Percentiles rank a stretch among this genome's conserved stretches.
Conservation (phyloP, 2,888 invertebrate species). For the Pandemis heparana region DNA sequence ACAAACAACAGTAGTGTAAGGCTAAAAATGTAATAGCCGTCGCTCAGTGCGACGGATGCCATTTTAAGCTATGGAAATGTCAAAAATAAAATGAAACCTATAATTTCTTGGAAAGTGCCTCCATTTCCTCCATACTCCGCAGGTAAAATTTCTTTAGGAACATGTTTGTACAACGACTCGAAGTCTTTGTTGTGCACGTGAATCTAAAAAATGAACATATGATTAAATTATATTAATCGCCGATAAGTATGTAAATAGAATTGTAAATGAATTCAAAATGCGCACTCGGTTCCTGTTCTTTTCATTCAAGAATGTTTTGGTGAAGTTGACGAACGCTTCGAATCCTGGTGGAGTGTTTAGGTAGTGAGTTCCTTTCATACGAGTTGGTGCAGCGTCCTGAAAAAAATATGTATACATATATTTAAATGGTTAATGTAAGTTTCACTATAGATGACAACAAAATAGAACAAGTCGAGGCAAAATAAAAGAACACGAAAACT, state of each 20-base stretch:
- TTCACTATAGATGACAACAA: too few species aligned
- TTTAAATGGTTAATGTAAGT: background rate
- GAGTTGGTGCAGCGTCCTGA: slow-evolving; percentile 83
- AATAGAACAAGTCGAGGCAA: too few species aligned
- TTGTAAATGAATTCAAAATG: slow-evolving; percentile 22
- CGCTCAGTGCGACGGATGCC: too few species aligned
- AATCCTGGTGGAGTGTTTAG: slow-evolving; percentile 79
- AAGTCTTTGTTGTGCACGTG: slow-evolving; percentile 76
- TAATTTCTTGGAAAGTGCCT: slow-evolving; percentile 76
- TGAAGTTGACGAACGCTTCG: slow-evolving; percentile 77
- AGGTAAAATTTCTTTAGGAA: slow-evolving; percentile 86
- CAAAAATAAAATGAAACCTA: slow-evolving; percentile 60
- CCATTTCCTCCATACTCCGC: slow-evolving; percentile 87
- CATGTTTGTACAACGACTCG: slow-evolving; percentile 80
- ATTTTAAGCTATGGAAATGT: background rate
- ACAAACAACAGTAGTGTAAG: background rate
- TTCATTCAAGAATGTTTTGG: slow-evolving; percentile 79
- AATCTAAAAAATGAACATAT: slow-evolving; percentile 64
- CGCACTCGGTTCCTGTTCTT: slow-evolving; percentile 81
- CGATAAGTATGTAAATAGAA: background rate
- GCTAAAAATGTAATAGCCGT: background rate
- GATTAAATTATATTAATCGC: background rate
- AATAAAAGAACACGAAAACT: too few species aligned
- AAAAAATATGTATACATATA: slow-evolving; percentile 47
- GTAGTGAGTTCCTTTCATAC: slow-evolving; percentile 82